Base-by-base conservation (phyloP, 2,888 invertebrate genomes). In the Parelbella ahira region DNA sequence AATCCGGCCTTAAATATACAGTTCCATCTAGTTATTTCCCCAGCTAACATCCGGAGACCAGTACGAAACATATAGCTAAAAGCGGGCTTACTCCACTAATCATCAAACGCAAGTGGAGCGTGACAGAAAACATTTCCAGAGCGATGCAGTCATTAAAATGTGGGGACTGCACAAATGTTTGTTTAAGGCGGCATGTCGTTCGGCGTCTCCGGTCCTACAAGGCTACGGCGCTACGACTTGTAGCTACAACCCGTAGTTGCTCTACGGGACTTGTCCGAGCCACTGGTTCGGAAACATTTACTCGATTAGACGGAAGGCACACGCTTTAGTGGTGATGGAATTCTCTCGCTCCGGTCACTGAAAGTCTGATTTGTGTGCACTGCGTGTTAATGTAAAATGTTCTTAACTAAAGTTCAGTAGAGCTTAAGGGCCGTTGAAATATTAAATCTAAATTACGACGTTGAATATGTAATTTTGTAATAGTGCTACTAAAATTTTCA, bases 301-400 rank as follows among this genome's bases (percentile, higher is more conserved):
- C 75, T 76, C 77, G 80, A 78, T 81, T 80, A 79, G 70, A 76
- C 67, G 69, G 74, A 78, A 78, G 68, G 73, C 73, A 74, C 71
- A 79, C 74, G 78, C 72, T 77, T 77, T 79, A 75, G 44, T 42
- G 44, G 47, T 33, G 39, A 45, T 39, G 39, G 39, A 25, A 45
- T 56, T 56, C 60, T 61, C 63, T 55, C 57, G 60, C 60, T 64
- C 27, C 64, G 63, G 60, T 60, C 65, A 67, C 43, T 56, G 62
- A 49, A 24, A 21, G 10, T 18, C 11, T 24, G 23, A 36, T 36
- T 33, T 21, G 27, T 38, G 29, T 28, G 5, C 3, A 10, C 11
- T 9, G 15, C 4, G 5, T 21, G 8, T 21, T 21, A n/a, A 25
- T 23, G 7, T n/a, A 7, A 21, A 33, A 21, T 12, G 11, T 21